Conservation (phyloP, 2,797 vertebrate species). For the Periparus ater region DNA sequence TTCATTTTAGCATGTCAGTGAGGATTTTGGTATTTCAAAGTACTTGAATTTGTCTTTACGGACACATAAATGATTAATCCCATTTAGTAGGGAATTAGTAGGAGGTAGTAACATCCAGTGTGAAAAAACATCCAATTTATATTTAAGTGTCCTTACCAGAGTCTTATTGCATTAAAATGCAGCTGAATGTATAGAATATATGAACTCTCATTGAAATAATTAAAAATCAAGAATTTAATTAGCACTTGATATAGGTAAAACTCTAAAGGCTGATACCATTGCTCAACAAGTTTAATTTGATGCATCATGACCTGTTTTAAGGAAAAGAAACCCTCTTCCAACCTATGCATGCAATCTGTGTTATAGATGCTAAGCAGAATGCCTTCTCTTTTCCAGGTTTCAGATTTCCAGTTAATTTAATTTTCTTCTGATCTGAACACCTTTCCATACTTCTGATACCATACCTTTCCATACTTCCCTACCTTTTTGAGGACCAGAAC, state of each 20-base stretch:
- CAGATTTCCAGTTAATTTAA: background rate
- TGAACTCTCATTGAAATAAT: background rate
- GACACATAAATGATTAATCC: background rate
- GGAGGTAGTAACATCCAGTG: background rate
- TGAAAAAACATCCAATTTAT: background rate
- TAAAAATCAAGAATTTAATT: background rate
- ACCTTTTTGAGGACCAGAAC: background rate
- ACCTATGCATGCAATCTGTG: background rate
- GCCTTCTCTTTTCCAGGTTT: background rate
- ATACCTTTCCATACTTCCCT: background rate
- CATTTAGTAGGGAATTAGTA: background rate
- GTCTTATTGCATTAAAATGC: background rate
- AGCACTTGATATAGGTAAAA: background rate
- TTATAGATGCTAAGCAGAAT: background rate
- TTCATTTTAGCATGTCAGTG: background rate
- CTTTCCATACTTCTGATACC: background rate
- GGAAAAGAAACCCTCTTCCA: background rate
- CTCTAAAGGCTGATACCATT: background rate
- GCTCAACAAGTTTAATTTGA: background rate
- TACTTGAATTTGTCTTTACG: background rate
- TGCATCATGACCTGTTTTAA: background rate
- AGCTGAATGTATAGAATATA: background rate
- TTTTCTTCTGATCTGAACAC: background rate
- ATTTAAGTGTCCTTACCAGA: background rate
- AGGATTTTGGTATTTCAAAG: background rate